These are phyloP conservation scores for Lota lota DNA, from an alignment of 2,113 vertebrate genomes.

Conservation along the genomic window DNA sequence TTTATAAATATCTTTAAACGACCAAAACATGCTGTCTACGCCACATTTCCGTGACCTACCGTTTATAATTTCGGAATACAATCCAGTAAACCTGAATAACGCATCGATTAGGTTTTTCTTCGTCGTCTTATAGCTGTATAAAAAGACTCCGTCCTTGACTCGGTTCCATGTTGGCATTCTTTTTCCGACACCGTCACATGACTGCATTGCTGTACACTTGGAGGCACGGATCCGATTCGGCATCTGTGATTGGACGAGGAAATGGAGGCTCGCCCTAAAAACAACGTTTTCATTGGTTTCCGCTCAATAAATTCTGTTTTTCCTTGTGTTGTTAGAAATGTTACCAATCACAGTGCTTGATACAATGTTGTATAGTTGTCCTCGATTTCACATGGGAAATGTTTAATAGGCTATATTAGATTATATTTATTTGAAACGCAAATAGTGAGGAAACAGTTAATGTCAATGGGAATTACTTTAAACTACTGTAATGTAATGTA, in stretches of 20 bases:
- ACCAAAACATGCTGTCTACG: background rate
- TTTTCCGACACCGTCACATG: slow-evolving; percentile 72
- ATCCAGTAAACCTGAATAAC: background rate
- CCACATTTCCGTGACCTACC: slow-evolving; percentile 41
- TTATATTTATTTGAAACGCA: no score
- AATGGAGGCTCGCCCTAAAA: slow-evolving; percentile 73
- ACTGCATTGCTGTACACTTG: slow-evolving; percentile 65
- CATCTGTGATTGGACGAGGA: slow-evolving; percentile 53
- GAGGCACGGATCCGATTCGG: slow-evolving; percentile 57
- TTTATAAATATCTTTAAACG: slow-evolving; percentile 16
- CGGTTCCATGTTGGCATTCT: slow-evolving; percentile 80
- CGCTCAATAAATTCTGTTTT: slow-evolving; percentile 38
- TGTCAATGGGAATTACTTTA: no score
- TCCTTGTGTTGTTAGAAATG: slow-evolving; percentile 58
- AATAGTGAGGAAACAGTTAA: no score
- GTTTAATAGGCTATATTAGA: no score
- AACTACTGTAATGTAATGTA: no score
- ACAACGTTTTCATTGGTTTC: slow-evolving; percentile 59
- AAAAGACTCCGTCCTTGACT: slow-evolving; percentile 69
- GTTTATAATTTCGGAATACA: background rate
- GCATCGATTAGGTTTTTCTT: slow-evolving; percentile 29
- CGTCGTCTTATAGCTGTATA: slow-evolving; percentile 60
- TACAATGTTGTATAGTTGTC: slow-evolving; percentile 29
- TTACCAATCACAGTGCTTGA: background rate
- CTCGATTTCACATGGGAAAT: no score